A percentile compares a stretch with the other conserved stretches of the same genome.
Evolutionary conservation across 2,113 vertebrate genomes (phyloP).

Genomic region (Ptilonorhynchus violaceus): DNA sequence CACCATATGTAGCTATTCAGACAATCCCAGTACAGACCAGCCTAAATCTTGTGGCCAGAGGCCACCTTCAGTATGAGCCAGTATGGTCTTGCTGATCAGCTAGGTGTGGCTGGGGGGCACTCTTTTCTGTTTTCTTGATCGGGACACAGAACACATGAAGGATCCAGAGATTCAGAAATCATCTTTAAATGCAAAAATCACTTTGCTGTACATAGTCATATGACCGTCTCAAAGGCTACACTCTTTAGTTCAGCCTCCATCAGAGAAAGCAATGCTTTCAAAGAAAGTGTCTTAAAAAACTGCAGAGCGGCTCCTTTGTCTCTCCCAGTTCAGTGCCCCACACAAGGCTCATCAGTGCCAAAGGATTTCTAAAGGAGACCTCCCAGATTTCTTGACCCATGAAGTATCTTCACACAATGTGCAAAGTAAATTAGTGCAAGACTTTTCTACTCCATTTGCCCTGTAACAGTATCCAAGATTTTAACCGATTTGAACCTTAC

Average conservation of each 20-base stretch:
- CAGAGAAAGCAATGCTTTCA: background rate
- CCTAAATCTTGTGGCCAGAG: background rate
- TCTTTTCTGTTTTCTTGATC: background rate
- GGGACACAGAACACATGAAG: background rate
- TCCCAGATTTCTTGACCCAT: background rate
- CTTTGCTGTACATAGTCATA: background rate
- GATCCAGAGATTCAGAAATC: background rate
- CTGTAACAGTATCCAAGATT: slow-evolving; percentile 6
- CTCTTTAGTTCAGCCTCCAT: background rate
- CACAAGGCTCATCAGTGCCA: background rate
- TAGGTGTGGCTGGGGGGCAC: background rate
- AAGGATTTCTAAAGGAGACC: background rate
- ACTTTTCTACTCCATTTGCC: background rate
- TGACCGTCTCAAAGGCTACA: background rate
- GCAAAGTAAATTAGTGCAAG: background rate
- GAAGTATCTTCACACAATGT: background rate
- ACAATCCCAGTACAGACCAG: background rate
- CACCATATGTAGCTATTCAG: background rate
- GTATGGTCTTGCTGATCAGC: background rate
- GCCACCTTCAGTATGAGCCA: background rate
- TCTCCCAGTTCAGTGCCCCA: background rate
- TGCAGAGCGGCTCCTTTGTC: background rate
- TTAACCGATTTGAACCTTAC: slow-evolving; percentile 9
- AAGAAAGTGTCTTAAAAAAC: background rate
- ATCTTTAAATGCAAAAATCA: background rate